Evolutionary conservation across 2,797 vertebrate species (phyloP).

Genomic region (Geotrypetes seraphini): DNA sequence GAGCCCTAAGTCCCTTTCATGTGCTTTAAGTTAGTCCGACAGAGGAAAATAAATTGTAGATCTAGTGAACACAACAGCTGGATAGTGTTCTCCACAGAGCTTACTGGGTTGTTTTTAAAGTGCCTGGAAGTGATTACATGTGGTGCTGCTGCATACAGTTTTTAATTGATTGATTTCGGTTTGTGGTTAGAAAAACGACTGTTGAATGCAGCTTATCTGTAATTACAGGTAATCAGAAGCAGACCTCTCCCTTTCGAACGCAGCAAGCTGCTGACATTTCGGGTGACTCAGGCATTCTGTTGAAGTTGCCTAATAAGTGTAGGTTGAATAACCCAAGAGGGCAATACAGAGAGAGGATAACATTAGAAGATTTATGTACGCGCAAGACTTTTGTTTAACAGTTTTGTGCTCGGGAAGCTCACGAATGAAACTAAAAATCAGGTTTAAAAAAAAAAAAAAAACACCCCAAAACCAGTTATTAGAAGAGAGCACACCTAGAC

Average conservation of each 20-base stretch:
- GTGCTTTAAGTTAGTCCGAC: conserved; percentile 16
- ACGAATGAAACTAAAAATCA: too few relatives aligned
- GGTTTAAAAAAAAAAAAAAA: too few relatives aligned
- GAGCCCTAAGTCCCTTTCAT: too few relatives aligned
- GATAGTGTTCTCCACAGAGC: conserved; percentile 26
- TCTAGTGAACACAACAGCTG: conserved; percentile 30
- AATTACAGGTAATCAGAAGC: conserved; percentile 63
- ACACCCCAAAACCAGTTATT: too few relatives aligned
- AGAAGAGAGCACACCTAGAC: too few relatives aligned
- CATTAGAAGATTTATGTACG: too few relatives aligned
- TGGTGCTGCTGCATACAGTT: conserved; percentile 39
- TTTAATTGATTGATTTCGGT: conserved; percentile 68
- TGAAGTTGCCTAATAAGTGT: conserved; percentile 15
- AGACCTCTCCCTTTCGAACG: conserved; percentile 45
- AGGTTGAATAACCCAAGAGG: too few relatives aligned
- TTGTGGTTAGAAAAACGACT: conserved; percentile 62
- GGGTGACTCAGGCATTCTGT: conserved; percentile 14
- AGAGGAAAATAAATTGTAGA: conserved; percentile 20
- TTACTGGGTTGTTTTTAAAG: conserved; percentile 42
- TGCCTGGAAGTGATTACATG: conserved; percentile 58
- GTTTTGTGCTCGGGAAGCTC: too few relatives aligned
- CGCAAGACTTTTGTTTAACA: too few relatives aligned
- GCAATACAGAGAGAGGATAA: too few relatives aligned
- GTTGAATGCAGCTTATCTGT: conserved; percentile 63
- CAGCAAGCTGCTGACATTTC: conserved; percentile 23